Conservation (phyloP, 2,888 invertebrate species). For the Mesochorus sp. region DNA sequence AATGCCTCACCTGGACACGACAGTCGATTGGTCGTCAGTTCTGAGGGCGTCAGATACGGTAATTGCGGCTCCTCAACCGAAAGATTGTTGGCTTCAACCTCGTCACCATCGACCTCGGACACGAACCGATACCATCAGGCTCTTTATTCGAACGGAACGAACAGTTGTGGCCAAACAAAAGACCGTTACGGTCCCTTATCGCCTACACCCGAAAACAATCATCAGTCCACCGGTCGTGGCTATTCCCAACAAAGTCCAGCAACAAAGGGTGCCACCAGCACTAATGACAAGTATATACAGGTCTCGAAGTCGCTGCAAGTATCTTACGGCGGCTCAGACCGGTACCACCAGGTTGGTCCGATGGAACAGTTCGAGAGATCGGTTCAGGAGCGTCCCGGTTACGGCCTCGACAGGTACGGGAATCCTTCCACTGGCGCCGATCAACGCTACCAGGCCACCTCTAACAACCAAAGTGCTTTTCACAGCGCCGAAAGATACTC, state of each 20-base stretch:
- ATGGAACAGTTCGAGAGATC: conserved; percentile 71
- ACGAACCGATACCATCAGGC: conserved; percentile 69
- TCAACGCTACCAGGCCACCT: conserved; percentile 38
- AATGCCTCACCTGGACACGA: conserved; percentile 73
- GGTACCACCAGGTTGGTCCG: conserved; percentile 61
- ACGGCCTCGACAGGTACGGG: conserved; percentile 59
- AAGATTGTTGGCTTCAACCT: conserved; percentile 75
- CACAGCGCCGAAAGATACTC: conserved; percentile 77
- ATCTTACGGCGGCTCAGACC: conserved; percentile 69
- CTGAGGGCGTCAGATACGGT: conserved; percentile 57
- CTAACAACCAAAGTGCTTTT: conserved; percentile 70
- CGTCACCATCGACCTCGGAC: conserved; percentile 76
- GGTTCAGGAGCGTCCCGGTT: conserved; percentile 64
- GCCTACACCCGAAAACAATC: conserved; percentile 70
- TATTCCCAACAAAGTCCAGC: conserved; percentile 64
- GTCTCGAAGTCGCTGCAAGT: conserved; percentile 76
- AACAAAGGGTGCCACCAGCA: conserved; percentile 58
- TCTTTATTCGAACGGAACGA: conserved; percentile 50
- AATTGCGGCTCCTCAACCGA: conserved; percentile 75
- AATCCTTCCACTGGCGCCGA: conserved; percentile 43
- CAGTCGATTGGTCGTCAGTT: conserved; percentile 46
- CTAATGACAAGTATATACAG: conserved; percentile 76
- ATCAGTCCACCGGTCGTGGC: conserved; percentile 39
- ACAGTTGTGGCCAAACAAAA: conserved; percentile 70
- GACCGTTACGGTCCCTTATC: conserved; percentile 71